Evolutionary conservation across 1,140 invertebrate species (phyloP).

Genomic region (Phortica variegata): DNA sequence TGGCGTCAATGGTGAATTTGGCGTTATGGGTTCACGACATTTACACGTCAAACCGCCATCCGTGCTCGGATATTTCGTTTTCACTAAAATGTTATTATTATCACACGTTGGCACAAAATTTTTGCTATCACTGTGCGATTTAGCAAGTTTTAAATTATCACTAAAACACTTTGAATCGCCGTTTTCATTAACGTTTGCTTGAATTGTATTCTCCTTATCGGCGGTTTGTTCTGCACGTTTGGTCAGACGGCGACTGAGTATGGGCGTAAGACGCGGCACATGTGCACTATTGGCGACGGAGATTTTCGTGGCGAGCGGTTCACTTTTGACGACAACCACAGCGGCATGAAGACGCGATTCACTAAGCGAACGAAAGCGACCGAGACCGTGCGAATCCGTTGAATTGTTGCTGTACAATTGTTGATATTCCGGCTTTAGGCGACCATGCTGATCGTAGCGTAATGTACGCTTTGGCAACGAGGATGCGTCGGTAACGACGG

Average conservation of each 20-base stretch:
- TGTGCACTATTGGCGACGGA: neutral
- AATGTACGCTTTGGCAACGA: slow-evolving; percentile 23
- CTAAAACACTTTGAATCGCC: too few relatives aligned
- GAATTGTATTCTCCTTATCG: neutral
- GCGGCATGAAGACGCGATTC: slow-evolving; percentile 19
- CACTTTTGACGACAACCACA: neutral
- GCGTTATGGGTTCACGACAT: too few relatives aligned
- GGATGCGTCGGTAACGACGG: slow-evolving; percentile 10
- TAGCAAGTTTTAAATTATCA: slow-evolving; percentile 1
- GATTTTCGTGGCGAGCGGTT: slow-evolving; percentile 1
- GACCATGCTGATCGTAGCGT: slow-evolving; percentile 39
- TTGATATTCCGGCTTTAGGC: slow-evolving; percentile 26
- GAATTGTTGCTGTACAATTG: too few relatives aligned
- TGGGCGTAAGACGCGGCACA: slow-evolving; percentile 5
- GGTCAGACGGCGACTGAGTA: slow-evolving; percentile 1
- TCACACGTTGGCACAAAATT: slow-evolving; percentile 1
- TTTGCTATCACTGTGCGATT: slow-evolving; percentile 10
- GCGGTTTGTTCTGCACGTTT: neutral
- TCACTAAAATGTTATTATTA: too few relatives aligned
- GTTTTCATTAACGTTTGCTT: too few relatives aligned
- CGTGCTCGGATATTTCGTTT: too few relatives aligned
- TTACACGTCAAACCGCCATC: too few relatives aligned
- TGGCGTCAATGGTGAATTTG: too few relatives aligned
- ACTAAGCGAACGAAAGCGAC: slow-evolving; percentile 23
- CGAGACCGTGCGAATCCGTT: too few relatives aligned